Percentiles rank a stretch among this genome's conserved stretches.
These are phyloP conservation scores for Centropristis striata DNA, from an alignment of 2,113 vertebrate species.

Conservation along the genomic window DNA sequence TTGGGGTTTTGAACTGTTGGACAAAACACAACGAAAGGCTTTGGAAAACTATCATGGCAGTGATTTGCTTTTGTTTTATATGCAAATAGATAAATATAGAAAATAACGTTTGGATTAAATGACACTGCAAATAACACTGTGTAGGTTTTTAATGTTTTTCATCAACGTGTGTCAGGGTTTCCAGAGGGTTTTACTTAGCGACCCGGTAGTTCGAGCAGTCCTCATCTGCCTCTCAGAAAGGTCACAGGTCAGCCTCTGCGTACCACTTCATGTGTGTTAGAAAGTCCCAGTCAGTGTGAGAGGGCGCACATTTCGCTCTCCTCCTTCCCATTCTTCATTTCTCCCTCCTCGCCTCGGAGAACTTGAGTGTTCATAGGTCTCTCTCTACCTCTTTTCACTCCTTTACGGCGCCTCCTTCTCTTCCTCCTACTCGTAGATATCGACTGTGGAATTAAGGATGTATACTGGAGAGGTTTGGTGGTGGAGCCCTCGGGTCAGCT, in stretches of 20 bases:
- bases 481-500: conserved; percentile 85
- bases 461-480: conserved; percentile 72
- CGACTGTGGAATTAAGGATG: conserved; percentile 74
- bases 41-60: neutral
- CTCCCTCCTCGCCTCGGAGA: conserved; percentile 30
- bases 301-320: neutral
- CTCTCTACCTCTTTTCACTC: conserved; percentile 21
- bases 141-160: neutral
- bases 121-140: fast-evolving
- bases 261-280: neutral
- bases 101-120: too few relatives aligned
- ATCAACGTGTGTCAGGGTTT: too few relatives aligned
- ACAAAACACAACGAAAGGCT: neutral
- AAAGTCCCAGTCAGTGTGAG: neutral
- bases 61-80: neutral
- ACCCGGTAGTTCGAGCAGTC: neutral
- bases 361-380: conserved; percentile 44
- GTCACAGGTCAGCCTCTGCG: conserved; percentile 53
- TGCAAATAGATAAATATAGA: too few relatives aligned
- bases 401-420: conserved; percentile 8
- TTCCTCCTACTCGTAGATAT: conserved; percentile 62
- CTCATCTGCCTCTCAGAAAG: conserved; percentile 3
- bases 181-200: neutral
- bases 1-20: neutral
- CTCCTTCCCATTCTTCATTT: neutral